phyloP scores from a whole-genome alignment of 1,140 invertebrate genomes.

The Cotesia vestalis region DNA sequence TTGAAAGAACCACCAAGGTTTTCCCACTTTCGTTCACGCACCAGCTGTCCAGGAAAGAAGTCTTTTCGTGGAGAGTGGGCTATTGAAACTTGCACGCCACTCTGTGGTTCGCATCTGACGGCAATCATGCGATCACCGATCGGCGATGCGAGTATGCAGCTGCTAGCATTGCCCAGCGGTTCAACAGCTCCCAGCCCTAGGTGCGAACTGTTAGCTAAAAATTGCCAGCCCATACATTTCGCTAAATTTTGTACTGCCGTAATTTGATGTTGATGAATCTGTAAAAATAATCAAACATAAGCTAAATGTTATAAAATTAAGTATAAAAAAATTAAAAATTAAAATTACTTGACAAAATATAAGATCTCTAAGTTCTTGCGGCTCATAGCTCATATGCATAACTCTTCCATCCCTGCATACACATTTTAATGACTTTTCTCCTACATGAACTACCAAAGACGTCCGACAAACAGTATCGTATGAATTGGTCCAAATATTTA shows the following conservation, averaged over 20 bases:
- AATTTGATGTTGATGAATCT: conserved; percentile 94
- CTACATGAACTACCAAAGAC: conserved; percentile 89
- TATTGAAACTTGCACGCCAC: conserved; percentile 75
- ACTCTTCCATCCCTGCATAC: conserved; percentile 91
- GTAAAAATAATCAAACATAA: conserved; percentile 60
- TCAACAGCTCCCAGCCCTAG: conserved; percentile 90
- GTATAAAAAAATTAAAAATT: not conserved
- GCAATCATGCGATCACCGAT: conserved; percentile 87
- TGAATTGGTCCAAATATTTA: conserved; percentile 92
- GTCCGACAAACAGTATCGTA: conserved; percentile 85
- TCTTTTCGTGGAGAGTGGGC: conserved; percentile 86
- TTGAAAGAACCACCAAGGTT: conserved; percentile 89
- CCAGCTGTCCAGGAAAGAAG: conserved; percentile 85
- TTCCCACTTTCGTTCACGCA: conserved; percentile 90
- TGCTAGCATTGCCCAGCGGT: conserved; percentile 87
- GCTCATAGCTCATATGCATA: conserved; percentile 92
- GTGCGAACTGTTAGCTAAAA: conserved; percentile 85
- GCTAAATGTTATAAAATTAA: conserved; percentile 9
- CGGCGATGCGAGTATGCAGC: conserved; percentile 86
- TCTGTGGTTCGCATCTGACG: conserved; percentile 84
- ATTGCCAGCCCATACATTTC: conserved; percentile 93
- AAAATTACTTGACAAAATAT: conserved; percentile 85
- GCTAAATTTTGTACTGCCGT: conserved; percentile 86
- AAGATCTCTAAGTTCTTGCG: conserved; percentile 91
- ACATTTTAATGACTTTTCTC: conserved; percentile 90